Evolutionary conservation across 2,888 invertebrate genomes (phyloP).

Genomic region (Gasteruption jaculator): DNA sequence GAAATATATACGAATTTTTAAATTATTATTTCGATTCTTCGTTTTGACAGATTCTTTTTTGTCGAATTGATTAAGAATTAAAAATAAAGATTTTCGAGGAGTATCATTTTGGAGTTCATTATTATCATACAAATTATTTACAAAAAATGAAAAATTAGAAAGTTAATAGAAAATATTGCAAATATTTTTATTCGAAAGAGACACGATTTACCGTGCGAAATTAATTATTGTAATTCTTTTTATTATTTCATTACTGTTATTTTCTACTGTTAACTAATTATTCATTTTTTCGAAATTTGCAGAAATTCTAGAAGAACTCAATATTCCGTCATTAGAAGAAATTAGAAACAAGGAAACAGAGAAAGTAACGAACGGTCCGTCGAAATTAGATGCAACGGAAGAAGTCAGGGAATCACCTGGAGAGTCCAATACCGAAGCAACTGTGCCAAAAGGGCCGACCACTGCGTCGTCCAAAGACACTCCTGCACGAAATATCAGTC

Average conservation of each 20-base stretch:
- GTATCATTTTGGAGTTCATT: too few species aligned
- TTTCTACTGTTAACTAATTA: constrained; percentile 8
- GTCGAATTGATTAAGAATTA: too few species aligned
- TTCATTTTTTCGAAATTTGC: constrained; percentile 21
- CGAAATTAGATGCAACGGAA: constrained; percentile 23
- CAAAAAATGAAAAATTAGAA: neutral
- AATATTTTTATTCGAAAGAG: too few species aligned
- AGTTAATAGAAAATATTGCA: neutral
- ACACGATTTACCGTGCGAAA: too few species aligned
- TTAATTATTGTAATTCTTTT: too few species aligned
- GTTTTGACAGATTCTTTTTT: too few species aligned
- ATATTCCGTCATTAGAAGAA: constrained; percentile 54
- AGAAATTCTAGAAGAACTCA: constrained; percentile 53
- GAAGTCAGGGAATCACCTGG: constrained; percentile 14
- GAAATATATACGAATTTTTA: too few species aligned
- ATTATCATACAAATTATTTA: constrained; percentile 2
- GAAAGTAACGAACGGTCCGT: constrained; percentile 24
- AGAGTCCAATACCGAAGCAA: too few species aligned
- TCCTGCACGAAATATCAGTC: constrained; percentile 22
- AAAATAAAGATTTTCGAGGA: too few species aligned
- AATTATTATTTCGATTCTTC: too few species aligned
- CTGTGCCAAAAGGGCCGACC: neutral
- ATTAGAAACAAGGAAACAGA: constrained; percentile 23
- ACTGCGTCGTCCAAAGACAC: constrained; percentile 20
- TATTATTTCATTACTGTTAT: too few species aligned